Conservation (phyloP, 1,140 invertebrate genomes). For the Bombus waltoni region DNA sequence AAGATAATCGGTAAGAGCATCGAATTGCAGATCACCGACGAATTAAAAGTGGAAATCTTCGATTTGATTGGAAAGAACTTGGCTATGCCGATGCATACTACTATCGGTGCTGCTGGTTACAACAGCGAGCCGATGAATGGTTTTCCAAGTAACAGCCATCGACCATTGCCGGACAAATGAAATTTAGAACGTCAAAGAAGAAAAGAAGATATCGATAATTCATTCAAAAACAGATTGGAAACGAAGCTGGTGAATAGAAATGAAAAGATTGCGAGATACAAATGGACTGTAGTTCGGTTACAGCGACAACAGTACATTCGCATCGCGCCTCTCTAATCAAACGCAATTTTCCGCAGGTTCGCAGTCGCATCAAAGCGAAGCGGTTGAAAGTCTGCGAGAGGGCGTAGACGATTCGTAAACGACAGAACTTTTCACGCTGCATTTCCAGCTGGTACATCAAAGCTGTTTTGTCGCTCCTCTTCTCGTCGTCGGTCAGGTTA, state of each 20-base stretch:
- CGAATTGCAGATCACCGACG: constrained; percentile 12
- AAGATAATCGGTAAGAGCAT: constrained; percentile 41
- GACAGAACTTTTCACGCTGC: constrained; percentile 47
- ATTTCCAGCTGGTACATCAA: constrained; percentile 52
- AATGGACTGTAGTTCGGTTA: background rate
- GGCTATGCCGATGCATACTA: too few species aligned
- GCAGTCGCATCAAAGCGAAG: constrained; percentile 18
- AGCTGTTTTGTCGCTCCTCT: constrained; percentile 29
- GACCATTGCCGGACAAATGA: background rate
- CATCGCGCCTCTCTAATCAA: constrained; percentile 34
- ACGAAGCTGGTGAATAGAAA: background rate
- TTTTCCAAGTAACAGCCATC: background rate
- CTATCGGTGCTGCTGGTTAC: background rate
- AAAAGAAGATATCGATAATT: background rate
- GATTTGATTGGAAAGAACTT: background rate
- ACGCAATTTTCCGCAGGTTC: constrained; percentile 37
- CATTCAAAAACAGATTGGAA: background rate
- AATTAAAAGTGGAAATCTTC: background rate
- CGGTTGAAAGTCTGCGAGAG: constrained; percentile 39
- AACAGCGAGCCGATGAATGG: background rate
- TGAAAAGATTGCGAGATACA: background rate
- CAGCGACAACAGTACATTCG: constrained; percentile 3
- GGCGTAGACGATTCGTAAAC: constrained; percentile 29
- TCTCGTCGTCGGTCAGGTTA: constrained; percentile 46
- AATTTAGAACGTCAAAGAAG: background rate